Percentiles rank a stretch among this genome's conserved stretches.
phyloP scores from a whole-genome alignment of 2,113 vertebrate genomes.

The Mus musculus region DNA sequence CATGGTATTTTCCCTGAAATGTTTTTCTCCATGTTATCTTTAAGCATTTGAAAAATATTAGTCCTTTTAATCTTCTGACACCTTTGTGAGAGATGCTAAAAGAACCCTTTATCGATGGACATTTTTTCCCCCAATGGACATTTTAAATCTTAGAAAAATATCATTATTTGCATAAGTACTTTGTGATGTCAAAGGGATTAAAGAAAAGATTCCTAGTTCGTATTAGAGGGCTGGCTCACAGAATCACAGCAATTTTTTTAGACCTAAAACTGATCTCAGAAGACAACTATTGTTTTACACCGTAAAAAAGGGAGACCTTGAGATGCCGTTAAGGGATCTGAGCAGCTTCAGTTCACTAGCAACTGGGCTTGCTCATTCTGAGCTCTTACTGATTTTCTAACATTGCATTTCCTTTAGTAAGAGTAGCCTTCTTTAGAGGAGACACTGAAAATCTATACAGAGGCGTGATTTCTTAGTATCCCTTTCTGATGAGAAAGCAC shows the following conservation, averaged over 20 bases:
- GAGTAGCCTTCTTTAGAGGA: conserved; percentile 29
- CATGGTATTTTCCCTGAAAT: conserved; percentile 29
- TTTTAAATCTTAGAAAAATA: conserved; percentile 44
- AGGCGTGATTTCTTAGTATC: not conserved
- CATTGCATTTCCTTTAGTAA: conserved; percentile 45
- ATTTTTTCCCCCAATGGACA: not conserved
- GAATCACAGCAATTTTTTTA: conserved; percentile 29
- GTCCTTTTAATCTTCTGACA: conserved; percentile 15
- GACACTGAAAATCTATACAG: not conserved
- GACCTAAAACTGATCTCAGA: conserved; percentile 36
- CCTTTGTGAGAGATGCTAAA: conserved; percentile 51
- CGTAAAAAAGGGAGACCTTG: conserved; percentile 18
- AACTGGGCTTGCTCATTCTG: conserved; percentile 19
- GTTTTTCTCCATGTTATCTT: conserved; percentile 47
- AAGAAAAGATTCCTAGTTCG: conserved; percentile 33
- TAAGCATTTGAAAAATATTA: conserved; percentile 60
- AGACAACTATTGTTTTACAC: conserved; percentile 38
- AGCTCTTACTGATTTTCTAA: conserved; percentile 41
- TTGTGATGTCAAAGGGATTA: conserved; percentile 52
- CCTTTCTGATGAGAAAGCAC: conserved; percentile 18
- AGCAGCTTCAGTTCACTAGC: conserved; percentile 9
- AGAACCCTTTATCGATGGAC: not conserved
- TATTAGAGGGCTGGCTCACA: conserved; percentile 20
- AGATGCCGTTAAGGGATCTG: not conserved
- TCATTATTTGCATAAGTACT: conserved; percentile 38